These are phyloP conservation scores for Ladona fulva DNA, from an alignment of 1,140 invertebrate species.

Conservation along the genomic window DNA sequence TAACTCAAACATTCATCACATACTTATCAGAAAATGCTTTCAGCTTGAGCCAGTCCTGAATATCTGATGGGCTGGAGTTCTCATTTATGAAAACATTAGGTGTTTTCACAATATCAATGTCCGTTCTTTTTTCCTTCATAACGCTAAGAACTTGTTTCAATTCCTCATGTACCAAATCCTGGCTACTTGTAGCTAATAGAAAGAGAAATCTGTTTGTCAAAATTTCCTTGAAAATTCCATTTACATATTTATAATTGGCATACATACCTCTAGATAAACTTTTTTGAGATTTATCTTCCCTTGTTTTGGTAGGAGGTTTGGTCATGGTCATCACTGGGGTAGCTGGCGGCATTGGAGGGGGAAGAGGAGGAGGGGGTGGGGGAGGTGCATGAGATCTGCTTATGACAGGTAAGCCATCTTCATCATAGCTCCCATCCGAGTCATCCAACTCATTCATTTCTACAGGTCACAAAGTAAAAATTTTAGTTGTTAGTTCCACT, in stretches of 20 bases:
- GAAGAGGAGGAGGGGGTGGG: not conserved
- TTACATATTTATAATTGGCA: too few relatives aligned
- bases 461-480: too few relatives aligned
- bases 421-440: not conserved
- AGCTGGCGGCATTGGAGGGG: not conserved
- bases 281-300: too few relatives aligned
- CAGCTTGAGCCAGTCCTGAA: constrained; percentile 61
- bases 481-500: too few relatives aligned
- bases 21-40: constrained; percentile 61
- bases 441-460: not conserved
- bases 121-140: constrained; percentile 45
- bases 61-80: constrained; percentile 50
- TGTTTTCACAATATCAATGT: constrained; percentile 54
- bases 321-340: not conserved
- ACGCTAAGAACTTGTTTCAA: constrained; percentile 52
- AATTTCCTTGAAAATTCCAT: too few relatives aligned
- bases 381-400: not conserved
- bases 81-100: constrained; percentile 62
- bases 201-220: not conserved
- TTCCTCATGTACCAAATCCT: constrained; percentile 55
- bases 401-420: not conserved
- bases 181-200: constrained; percentile 26
- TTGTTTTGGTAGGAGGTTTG: not conserved
- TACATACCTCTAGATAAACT: too few relatives aligned
- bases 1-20: constrained; percentile 18